Evolutionary conservation across 2,888 invertebrate genomes (phyloP), one percentile per base, ranked within the genome.

Genomic region (Catotricha subobsoleta): DNA sequence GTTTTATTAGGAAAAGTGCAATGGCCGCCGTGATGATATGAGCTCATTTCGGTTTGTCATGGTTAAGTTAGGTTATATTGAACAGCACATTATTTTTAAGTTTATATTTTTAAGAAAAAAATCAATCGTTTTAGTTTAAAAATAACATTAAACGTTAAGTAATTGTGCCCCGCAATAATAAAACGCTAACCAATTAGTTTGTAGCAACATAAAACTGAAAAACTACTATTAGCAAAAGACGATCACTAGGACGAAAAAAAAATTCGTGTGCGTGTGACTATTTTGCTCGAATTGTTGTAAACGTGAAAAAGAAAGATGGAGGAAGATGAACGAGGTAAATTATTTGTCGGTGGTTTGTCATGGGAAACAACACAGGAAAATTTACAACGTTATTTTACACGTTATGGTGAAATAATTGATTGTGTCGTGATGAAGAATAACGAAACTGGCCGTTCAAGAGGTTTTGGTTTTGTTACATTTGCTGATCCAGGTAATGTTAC

Each of bases 401-500:
- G 88, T 49, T 95, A 87, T 66, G 94, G 94, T 44, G 92, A 94
- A 60, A 92, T 95, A 41, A 87, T 91, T 51, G 94, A 95, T 67
- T 92, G 92, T 62, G 91, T 94, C 48, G 94, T 95, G 48, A 95
- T 95, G 94, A 92, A 91, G 67, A 94, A 94, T 66, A 87, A 84
- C 57, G 90, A 92, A 65, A 91, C 92, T 30, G 92, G 92, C 9
- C 75, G 92, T 54, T 94, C 92, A 42, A 73, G 94, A 55, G 94
- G 94, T 46, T 95, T 95, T 65, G 94, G 94, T 34, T 95, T 95
- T 64, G 91, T 95, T 43, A 94, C 92, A 44, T 95, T 92, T 64
- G 81, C 87, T 47, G 92, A 94, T 64, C 88, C 91, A 16, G 74
- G 76, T 41, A 82, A 91, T 61, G 92, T 94, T 40, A 80, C 80